Evolutionary conservation across 2,888 invertebrate species (phyloP).

Genomic region (Schizaphis graminum): DNA sequence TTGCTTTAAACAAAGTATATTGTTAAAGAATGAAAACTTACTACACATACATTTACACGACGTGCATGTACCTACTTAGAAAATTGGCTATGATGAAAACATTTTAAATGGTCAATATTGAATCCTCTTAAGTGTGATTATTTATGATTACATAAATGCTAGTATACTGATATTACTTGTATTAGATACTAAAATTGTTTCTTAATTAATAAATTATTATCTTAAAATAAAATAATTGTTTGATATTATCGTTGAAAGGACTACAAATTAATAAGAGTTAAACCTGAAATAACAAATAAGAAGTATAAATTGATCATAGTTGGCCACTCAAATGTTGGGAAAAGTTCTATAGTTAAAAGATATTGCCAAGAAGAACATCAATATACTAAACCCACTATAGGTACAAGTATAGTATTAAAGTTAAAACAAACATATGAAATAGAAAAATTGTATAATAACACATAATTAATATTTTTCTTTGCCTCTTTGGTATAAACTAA

Average conservation of each 20-base stretch:
- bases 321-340: neutral
- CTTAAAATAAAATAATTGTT: neutral
- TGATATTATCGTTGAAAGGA: neutral
- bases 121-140: neutral
- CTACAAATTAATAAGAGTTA: neutral
- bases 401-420: neutral
- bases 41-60: neutral
- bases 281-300: neutral
- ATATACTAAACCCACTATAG: neutral
- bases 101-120: neutral
- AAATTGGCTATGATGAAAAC: neutral
- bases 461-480: neutral
- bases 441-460: neutral
- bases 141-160: neutral
- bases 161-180: neutral
- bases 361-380: neutral
- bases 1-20: too few relatives aligned
- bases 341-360: neutral
- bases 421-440: neutral
- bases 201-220: neutral
- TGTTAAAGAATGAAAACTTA: too few relatives aligned
- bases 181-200: neutral
- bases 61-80: neutral
- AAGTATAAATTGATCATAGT: neutral
- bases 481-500: too few relatives aligned